These are phyloP conservation scores for Xiphophorus couchianus DNA, from an alignment of 2,113 vertebrate species.

Conservation along the genomic window DNA sequence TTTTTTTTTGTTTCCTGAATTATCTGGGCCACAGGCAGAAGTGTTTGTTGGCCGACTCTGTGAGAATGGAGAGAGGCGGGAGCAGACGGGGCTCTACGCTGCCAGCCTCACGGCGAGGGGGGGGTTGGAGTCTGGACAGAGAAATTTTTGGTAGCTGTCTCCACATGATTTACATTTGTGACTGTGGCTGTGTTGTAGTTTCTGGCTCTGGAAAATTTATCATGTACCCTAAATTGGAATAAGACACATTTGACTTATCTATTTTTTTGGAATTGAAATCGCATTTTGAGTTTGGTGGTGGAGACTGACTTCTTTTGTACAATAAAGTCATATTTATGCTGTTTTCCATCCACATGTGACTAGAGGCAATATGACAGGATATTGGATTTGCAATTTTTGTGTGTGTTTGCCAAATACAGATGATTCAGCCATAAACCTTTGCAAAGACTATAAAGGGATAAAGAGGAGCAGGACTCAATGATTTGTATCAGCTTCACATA, in stretches of 20 bases:
- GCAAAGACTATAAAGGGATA: not conserved
- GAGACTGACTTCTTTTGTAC: not conserved
- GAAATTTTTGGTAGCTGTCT: slow-evolving; percentile 44
- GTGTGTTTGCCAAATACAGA: not conserved
- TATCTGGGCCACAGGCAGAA: slow-evolving; percentile 63
- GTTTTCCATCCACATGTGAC: not conserved
- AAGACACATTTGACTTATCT: not conserved
- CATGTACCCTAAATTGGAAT: not conserved
- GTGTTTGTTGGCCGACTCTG: slow-evolving; percentile 48
- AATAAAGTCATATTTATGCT: not conserved
- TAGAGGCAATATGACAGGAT: not conserved
- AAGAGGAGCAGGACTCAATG: not conserved
- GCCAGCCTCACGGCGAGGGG: slow-evolving; percentile 52
- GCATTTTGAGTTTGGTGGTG: not conserved
- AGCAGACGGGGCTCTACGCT: slow-evolving; percentile 38
- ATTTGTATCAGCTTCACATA: not conserved
- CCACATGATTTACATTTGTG: slow-evolving; percentile 41
- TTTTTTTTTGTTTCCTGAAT: slow-evolving; percentile 41
- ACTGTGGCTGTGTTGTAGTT: slow-evolving; percentile 18
- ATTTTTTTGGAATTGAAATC: not conserved
- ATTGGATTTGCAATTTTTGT: not conserved
- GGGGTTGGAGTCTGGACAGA: slow-evolving; percentile 51
- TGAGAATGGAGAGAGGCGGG: slow-evolving; percentile 54
- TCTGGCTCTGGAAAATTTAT: slow-evolving; percentile 17
- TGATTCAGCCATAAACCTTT: not conserved